A percentile compares a stretch with the other conserved stretches of the same genome.
These are phyloP conservation scores for Noctua janthina DNA, from an alignment of 2,888 invertebrate species.

Conservation along the genomic window DNA sequence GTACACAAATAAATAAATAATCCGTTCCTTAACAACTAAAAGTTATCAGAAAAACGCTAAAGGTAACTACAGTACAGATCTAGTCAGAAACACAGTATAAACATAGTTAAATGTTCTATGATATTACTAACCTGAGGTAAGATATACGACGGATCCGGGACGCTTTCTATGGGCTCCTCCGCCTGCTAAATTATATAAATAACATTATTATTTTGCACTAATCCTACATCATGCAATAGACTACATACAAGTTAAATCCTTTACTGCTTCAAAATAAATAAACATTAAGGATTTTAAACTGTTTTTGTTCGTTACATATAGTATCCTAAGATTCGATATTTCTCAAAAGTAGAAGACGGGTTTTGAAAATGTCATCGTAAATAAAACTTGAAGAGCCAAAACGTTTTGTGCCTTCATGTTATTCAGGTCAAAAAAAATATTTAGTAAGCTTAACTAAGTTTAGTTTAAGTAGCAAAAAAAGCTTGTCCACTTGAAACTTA, in stretches of 20 bases:
- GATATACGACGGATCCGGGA: constrained; percentile 30
- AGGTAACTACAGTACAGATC: not conserved
- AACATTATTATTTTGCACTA: not conserved
- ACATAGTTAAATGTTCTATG: not conserved
- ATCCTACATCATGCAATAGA: not conserved
- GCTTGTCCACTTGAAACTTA: not conserved
- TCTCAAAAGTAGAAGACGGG: constrained; percentile 10
- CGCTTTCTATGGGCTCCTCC: constrained; percentile 39
- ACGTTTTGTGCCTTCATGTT: not conserved
- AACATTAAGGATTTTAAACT: not conserved
- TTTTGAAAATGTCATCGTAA: not conserved
- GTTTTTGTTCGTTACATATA: not conserved
- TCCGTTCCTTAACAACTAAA: not conserved
- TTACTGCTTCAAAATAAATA: not conserved
- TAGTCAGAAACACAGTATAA: not conserved
- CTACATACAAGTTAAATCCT: not conserved
- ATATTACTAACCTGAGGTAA: constrained; percentile 57
- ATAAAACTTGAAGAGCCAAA: constrained; percentile 7
- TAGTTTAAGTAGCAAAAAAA: not conserved
- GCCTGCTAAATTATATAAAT: constrained; percentile 37
- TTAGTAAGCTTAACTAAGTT: not conserved
- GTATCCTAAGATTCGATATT: not conserved
- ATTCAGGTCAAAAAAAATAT: not conserved
- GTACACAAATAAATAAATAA: not conserved
- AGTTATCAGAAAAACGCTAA: not conserved